Evolutionary conservation across 2,113 vertebrate genomes (phyloP), one percentile per base, ranked within the genome.

Genomic region (Trichomycterus rosablanca): DNA sequence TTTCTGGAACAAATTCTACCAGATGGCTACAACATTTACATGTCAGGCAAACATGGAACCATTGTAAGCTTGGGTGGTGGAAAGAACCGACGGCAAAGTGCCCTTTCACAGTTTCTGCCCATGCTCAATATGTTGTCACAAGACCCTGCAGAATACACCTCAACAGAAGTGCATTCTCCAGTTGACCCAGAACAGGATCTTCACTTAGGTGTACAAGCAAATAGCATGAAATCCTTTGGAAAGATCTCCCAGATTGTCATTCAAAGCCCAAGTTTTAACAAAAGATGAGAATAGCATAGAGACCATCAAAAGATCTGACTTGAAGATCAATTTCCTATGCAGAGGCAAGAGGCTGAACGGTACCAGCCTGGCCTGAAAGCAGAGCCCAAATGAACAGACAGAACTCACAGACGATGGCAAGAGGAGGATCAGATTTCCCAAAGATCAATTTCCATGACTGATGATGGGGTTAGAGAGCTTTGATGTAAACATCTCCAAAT

Each of bases 211-310:
- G 44, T 78, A 2, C 64, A 80, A 23, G 75, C 81, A 0, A 90
- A 97, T 69, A 84, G 82, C 37, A 91, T 92, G 86, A 91, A 94
- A 46, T 87, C 89, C 0, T 91, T 96, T 10, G 88, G 92, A 49
- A 86, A 84, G 3, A 74, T 89, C 26, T 86, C 87, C 15, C 87
- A 89, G 46, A 74, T 89, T 10, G 78, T 77, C 0, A 88, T 93
- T 49, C 84, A 89, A 44, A 93, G 92, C 34, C 93, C 91, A 37
- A 97, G 92, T 74, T 98, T 94, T 62, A 89, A 91, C 68, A 87
- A 92, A 44, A 91, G 85, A 90, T 82, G 84, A 87, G 63, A 1
- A 51, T 18, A 15, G 16, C 42, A 20, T 19, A 45, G 26, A 56
- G 39, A 59, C 15, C 35, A 45, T 35, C 16, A 3, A 15, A 44